A percentile compares a stretch with the other conserved stretches of the same genome.
Conservation (phyloP, 2,888 invertebrate species). For the Pristionchus japonicus region DNA sequence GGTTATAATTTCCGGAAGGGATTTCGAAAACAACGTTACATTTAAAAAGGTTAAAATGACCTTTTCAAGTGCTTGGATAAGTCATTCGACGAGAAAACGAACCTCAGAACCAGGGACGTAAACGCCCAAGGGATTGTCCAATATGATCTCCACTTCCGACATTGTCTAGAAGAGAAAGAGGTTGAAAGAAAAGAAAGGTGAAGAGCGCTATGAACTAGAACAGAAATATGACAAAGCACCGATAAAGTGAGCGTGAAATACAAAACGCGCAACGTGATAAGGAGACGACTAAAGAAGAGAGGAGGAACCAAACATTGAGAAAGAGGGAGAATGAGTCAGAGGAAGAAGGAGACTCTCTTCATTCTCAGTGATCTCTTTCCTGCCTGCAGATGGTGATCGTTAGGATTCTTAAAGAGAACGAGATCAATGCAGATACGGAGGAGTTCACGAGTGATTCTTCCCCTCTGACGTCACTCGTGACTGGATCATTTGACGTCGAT, state of each 20-base stretch:
- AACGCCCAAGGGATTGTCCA: constrained; percentile 42
- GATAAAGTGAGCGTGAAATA: not conserved
- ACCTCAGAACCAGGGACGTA: constrained; percentile 46
- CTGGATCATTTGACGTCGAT: not conserved
- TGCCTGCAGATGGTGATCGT: not conserved
- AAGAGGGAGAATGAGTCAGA: not conserved
- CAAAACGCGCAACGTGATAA: not conserved
- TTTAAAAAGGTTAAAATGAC: too few species aligned
- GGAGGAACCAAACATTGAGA: not conserved
- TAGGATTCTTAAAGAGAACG: not conserved
- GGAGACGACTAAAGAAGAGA: not conserved
- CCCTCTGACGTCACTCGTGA: not conserved
- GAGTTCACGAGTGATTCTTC: not conserved
- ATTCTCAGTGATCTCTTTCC: not conserved
- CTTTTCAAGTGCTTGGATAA: too few species aligned
- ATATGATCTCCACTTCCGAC: constrained; percentile 29
- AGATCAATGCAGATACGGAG: not conserved
- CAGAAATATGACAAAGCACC: not conserved
- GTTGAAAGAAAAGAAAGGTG: not conserved
- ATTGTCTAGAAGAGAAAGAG: not conserved
- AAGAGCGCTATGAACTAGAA: not conserved
- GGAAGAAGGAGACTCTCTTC: not conserved
- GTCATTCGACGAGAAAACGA: not conserved
- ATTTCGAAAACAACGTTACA: too few species aligned
- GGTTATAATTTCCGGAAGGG: too few species aligned